A percentile compares a stretch with the other conserved stretches of the same genome.
phyloP scores from a whole-genome alignment of 2,113 vertebrate genomes.

The Trogon melanurus region DNA sequence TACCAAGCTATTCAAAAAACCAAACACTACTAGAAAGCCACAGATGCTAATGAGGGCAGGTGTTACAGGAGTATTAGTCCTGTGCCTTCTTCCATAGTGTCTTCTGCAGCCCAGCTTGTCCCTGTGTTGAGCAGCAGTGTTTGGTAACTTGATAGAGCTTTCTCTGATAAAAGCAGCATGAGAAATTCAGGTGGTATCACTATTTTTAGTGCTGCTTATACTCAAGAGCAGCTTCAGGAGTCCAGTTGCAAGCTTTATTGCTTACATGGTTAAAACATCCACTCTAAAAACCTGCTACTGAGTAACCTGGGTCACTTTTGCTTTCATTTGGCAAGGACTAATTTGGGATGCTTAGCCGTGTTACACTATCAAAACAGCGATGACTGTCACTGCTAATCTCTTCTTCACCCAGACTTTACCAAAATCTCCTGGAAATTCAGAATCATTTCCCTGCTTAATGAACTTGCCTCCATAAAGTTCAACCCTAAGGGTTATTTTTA shows the following conservation, averaged over 20 bases:
- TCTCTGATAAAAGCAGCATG: not conserved
- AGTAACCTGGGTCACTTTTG: not conserved
- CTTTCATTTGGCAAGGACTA: not conserved
- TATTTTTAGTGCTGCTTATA: not conserved
- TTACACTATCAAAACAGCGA: not conserved
- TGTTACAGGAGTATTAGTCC: too few species aligned
- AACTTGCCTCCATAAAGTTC: not conserved
- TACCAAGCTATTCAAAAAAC: too few species aligned
- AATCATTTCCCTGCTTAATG: not conserved
- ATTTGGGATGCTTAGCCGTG: not conserved
- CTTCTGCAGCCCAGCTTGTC: too few species aligned
- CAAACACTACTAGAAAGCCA: too few species aligned
- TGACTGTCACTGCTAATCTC: not conserved
- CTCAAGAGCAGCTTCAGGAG: not conserved
- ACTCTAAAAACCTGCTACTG: not conserved
- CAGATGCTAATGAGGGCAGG: too few species aligned
- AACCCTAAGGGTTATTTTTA: slow-evolving; percentile 13
- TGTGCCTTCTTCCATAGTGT: too few species aligned
- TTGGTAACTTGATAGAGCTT: not conserved
- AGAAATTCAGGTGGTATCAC: not conserved
- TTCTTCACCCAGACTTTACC: not conserved
- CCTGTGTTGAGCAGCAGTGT: too few species aligned
- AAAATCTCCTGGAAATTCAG: not conserved
- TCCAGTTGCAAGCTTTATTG: not conserved
- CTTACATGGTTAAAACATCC: not conserved